Percentiles rank a stretch among this genome's conserved stretches.
Evolutionary conservation across 2,888 invertebrate species (phyloP).

Genomic region (Lycocerus yunnanus): DNA sequence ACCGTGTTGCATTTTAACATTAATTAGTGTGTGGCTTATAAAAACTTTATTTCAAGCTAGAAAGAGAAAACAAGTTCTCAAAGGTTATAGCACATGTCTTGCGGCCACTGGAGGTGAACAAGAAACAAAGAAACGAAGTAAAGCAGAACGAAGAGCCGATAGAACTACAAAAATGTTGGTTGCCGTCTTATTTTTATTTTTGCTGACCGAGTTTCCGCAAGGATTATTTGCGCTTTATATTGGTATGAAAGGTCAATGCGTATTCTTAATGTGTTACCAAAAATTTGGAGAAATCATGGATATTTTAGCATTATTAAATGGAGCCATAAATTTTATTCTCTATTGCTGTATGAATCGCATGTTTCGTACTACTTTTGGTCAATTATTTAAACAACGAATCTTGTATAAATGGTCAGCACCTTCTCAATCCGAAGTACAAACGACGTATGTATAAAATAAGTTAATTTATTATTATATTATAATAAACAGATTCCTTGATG

Average conservation of each 20-base stretch:
- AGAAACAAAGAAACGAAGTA: constrained; percentile 55
- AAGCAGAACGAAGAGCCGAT: constrained; percentile 77
- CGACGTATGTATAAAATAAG: constrained; percentile 63
- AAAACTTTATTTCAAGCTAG: constrained; percentile 77
- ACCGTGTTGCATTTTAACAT: constrained; percentile 77
- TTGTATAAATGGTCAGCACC: constrained; percentile 64
- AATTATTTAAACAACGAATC: constrained; percentile 68
- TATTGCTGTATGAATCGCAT: constrained; percentile 95
- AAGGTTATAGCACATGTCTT: constrained; percentile 66
- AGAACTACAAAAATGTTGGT: constrained; percentile 89
- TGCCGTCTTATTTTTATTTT: constrained; percentile 82
- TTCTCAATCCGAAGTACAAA: constrained; percentile 66
- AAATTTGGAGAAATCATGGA: constrained; percentile 87
- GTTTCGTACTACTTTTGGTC: constrained; percentile 80
- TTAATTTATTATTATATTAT: constrained; percentile 15
- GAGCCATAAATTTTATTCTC: constrained; percentile 90
- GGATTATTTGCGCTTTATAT: constrained; percentile 65
- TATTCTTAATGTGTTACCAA: constrained; percentile 80
- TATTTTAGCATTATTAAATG: constrained; percentile 86
- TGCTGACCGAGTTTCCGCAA: constrained; percentile 86
- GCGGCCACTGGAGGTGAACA: constrained; percentile 34
- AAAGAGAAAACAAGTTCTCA: constrained; percentile 70
- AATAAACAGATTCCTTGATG: background rate
- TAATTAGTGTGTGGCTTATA: constrained; percentile 73
- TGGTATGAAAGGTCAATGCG: constrained; percentile 68